Evolutionary conservation across 2,888 invertebrate genomes (phyloP).

Genomic region (Epinotia demarniana): DNA sequence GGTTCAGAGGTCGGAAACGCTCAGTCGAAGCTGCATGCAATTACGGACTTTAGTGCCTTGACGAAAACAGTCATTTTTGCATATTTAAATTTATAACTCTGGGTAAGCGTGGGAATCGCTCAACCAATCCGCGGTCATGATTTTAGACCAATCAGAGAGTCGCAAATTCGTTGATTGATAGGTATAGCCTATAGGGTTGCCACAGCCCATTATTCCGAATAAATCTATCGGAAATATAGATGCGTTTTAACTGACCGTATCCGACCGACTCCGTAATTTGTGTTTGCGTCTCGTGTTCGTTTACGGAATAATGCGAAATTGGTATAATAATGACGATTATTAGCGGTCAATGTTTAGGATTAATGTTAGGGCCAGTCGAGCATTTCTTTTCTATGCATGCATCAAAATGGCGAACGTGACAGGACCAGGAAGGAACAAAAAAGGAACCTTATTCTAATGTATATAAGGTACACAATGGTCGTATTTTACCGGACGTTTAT

Average conservation of each 20-base stretch:
- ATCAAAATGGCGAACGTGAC: constrained; percentile 33
- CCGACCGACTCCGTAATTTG: constrained; percentile 30
- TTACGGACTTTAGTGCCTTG: constrained; percentile 42
- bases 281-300: constrained; percentile 33
- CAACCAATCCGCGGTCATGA: constrained; percentile 18
- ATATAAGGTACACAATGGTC: constrained; percentile 5
- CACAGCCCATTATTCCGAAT: constrained; percentile 6
- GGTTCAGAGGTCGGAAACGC: constrained; percentile 49
- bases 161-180: constrained; percentile 11
- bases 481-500: constrained; percentile 9
- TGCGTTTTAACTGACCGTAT: constrained; percentile 34
- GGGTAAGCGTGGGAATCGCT: neutral
- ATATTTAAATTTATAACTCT: constrained; percentile 29
- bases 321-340: constrained; percentile 51
- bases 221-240: constrained; percentile 15
- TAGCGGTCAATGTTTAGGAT: constrained; percentile 67
- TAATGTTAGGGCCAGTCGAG: constrained; percentile 65
- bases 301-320: constrained; percentile 31
- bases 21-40: constrained; percentile 39
- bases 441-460: constrained; percentile 1
- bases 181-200: constrained; percentile 14
- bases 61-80: constrained; percentile 38
- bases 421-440: constrained; percentile 9
- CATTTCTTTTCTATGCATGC: constrained; percentile 59
- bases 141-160: constrained; percentile 34